Percentiles rank a stretch among this genome's conserved stretches.
Evolutionary conservation across 2,113 vertebrate species (phyloP).

Genomic region (Xenus cinereus): DNA sequence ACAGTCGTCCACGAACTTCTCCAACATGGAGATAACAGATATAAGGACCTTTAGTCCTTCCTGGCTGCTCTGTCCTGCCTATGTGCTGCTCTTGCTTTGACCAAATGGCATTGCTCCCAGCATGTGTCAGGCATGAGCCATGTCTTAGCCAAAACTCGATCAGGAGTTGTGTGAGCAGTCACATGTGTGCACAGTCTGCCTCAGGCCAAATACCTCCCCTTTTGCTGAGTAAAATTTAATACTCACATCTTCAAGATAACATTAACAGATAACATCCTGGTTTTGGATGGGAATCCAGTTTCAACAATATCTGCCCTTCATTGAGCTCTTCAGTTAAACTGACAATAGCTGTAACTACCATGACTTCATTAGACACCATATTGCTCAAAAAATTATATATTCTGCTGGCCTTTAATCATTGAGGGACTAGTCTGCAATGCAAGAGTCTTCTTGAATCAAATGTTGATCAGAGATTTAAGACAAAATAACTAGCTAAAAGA

Average conservation of each 20-base stretch:
- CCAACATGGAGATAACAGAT: rapidly evolving
- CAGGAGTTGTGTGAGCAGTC: not conserved
- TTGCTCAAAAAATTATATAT: not conserved
- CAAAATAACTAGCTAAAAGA: not conserved
- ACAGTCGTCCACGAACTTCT: not conserved
- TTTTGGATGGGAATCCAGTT: not conserved
- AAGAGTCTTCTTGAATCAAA: not conserved
- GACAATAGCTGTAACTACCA: not conserved
- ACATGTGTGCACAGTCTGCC: not conserved
- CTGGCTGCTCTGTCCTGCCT: not conserved
- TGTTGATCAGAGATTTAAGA: not conserved
- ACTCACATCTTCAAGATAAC: not conserved
- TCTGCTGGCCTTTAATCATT: not conserved
- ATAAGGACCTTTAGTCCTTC: not conserved
- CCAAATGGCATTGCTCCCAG: not conserved
- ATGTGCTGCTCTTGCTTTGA: not conserved
- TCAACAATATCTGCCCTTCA: not conserved
- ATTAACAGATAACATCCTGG: no score
- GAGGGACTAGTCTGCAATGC: not conserved
- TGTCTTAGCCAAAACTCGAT: not conserved
- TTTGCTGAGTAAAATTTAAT: not conserved
- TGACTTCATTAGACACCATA: not conserved
- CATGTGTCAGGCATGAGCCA: not conserved
- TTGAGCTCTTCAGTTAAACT: not conserved
- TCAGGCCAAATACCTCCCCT: not conserved